A percentile compares a stretch with the other conserved stretches of the same genome.
Evolutionary conservation across 2,888 invertebrate genomes (phyloP).

Genomic region (Drosophila prolongata): DNA sequence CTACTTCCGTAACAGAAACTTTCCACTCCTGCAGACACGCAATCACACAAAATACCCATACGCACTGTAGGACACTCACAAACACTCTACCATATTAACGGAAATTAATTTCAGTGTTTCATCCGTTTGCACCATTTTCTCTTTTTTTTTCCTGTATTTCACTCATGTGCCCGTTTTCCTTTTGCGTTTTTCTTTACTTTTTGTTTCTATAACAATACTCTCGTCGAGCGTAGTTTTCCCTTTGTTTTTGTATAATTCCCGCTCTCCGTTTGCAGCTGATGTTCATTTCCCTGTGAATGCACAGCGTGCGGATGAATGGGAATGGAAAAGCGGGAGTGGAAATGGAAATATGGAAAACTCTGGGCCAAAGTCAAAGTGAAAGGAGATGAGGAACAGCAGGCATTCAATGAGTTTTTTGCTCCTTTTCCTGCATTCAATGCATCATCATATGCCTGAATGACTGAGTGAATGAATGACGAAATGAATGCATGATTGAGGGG

Average conservation of each 20-base stretch:
- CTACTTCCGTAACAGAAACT: conserved; percentile 57
- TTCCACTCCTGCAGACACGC: conserved; percentile 12
- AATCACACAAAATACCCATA: conserved; percentile 28
- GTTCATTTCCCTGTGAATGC: conserved; percentile 72
- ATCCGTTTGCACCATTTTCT: conserved; percentile 21
- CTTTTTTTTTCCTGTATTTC: neutral
- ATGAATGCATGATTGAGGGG: conserved; percentile 26
- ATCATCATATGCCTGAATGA: conserved; percentile 56
- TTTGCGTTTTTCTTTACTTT: conserved; percentile 29
- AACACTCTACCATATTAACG: conserved; percentile 58
- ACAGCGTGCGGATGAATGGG: conserved; percentile 48
- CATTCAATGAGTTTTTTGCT: conserved; percentile 46
- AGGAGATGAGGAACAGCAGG: conserved; percentile 32
- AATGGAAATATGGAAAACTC: conserved; percentile 36
- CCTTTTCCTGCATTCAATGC: conserved; percentile 43
- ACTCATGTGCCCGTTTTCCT: conserved; percentile 30
- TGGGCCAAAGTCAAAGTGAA: conserved; percentile 54
- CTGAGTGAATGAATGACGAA: conserved; percentile 16
- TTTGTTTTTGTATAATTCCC: conserved; percentile 59
- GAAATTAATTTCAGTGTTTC: conserved; percentile 70
- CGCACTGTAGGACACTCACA: conserved; percentile 14
- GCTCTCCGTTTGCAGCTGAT: conserved; percentile 54
- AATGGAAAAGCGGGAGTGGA: conserved; percentile 44
- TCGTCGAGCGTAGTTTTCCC: conserved; percentile 27
- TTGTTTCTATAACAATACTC: conserved; percentile 49